These are phyloP conservation scores for Nomada ruficornis DNA, from an alignment of 2,888 invertebrate genomes.

Conservation along the genomic window DNA sequence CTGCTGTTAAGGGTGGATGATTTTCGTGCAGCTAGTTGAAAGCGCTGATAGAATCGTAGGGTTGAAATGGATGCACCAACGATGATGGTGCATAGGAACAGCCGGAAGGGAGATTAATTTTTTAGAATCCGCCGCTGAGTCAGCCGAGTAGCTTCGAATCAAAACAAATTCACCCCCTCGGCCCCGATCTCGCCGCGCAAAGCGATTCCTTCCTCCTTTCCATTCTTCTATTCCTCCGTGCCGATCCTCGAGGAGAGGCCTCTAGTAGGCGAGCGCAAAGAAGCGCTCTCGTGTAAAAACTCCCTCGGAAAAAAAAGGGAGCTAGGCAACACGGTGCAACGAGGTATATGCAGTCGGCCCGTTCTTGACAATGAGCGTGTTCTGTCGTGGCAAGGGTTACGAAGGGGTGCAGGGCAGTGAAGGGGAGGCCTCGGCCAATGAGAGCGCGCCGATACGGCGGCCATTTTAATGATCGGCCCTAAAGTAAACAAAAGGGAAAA, in stretches of 20 bases:
- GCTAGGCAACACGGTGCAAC: slow-evolving; percentile 42
- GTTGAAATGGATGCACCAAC: not conserved
- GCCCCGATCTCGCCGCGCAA: slow-evolving; percentile 3
- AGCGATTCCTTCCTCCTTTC: slow-evolving; percentile 38
- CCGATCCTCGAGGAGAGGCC: slow-evolving; percentile 51
- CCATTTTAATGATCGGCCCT: slow-evolving; percentile 84
- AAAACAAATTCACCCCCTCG: slow-evolving; percentile 46
- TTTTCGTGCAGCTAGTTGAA: not conserved
- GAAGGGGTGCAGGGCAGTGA: slow-evolving; percentile 55
- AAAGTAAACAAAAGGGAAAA: slow-evolving; percentile 82
- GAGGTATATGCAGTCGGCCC: slow-evolving; percentile 41
- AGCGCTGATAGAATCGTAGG: slow-evolving; percentile 7
- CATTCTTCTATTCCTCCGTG: slow-evolving; percentile 33
- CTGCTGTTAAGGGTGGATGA: not conserved
- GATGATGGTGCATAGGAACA: not conserved
- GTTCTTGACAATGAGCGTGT: slow-evolving; percentile 72
- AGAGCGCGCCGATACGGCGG: slow-evolving; percentile 81
- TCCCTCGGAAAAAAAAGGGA: slow-evolving; percentile 26
- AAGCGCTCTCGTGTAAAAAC: slow-evolving; percentile 49
- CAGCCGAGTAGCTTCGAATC: slow-evolving; percentile 53
- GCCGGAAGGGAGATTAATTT: slow-evolving; percentile 50
- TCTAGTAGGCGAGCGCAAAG: slow-evolving; percentile 47
- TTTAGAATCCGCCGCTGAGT: slow-evolving; percentile 51
- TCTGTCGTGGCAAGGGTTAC: slow-evolving; percentile 65
- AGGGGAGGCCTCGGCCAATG: slow-evolving; percentile 81